Evolutionary conservation across 2,113 vertebrate species (phyloP).

Genomic region (Heptranchias perlo): DNA sequence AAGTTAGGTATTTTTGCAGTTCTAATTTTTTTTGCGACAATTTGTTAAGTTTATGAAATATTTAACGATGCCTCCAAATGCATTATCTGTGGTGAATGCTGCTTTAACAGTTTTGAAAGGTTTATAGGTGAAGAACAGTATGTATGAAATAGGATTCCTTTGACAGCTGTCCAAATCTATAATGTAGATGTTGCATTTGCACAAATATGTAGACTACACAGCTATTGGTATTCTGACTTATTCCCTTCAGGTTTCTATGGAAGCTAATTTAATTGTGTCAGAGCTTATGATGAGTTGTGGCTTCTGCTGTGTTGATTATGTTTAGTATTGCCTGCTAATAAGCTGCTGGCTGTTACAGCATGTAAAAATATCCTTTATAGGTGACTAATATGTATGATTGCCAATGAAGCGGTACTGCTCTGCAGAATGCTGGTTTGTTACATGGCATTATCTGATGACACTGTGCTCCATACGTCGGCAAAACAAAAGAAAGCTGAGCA

Average conservation of each 20-base stretch:
- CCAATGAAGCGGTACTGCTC: slow-evolving; percentile 38
- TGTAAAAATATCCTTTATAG: slow-evolving; percentile 49
- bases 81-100: background rate
- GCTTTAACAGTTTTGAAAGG: background rate
- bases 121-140: background rate
- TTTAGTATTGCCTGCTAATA: slow-evolving; percentile 58
- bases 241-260: slow-evolving; percentile 63
- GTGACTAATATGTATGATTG: slow-evolving; percentile 45
- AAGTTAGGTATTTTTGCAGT: background rate
- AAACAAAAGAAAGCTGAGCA: too few relatives aligned
- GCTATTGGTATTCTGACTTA: slow-evolving; percentile 35
- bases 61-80: background rate
- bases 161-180: background rate
- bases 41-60: background rate
- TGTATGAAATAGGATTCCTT: background rate
- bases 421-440: background rate
- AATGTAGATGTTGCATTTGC: background rate
- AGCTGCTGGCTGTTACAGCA: slow-evolving; percentile 53
- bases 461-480: too few relatives aligned
- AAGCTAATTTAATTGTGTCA: slow-evolving; percentile 46
- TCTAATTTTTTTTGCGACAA: background rate
- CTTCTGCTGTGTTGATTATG: slow-evolving; percentile 53
- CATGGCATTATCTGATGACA: too few relatives aligned
- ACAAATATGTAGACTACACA: background rate
- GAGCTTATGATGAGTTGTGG: slow-evolving; percentile 51